Percentiles rank a stretch among this genome's conserved stretches.
Evolutionary conservation across 2,113 vertebrate genomes (phyloP).

Genomic region (Lates calcarifer): DNA sequence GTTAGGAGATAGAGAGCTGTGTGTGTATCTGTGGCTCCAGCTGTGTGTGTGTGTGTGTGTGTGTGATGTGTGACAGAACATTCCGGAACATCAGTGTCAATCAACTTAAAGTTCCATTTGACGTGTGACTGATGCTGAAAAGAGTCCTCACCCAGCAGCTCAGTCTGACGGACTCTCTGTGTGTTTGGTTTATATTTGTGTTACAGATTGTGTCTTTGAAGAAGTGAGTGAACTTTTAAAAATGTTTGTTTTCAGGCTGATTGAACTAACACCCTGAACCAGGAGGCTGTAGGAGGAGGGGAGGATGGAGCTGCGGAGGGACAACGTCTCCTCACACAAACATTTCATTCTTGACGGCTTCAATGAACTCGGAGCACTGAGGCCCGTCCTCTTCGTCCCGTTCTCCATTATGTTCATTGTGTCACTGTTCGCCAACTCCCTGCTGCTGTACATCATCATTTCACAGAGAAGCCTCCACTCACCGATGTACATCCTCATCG

Average conservation of each 20-base stretch:
- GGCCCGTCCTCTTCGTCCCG: slow-evolving; percentile 49
- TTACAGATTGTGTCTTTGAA: too few species aligned
- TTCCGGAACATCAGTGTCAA: too few species aligned
- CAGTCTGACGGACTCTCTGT: too few species aligned
- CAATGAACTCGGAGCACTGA: slow-evolving; percentile 9
- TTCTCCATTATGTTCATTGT: slow-evolving; percentile 7
- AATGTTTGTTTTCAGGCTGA: slow-evolving; percentile 7
- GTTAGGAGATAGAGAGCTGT: too few species aligned
- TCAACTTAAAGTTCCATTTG: too few species aligned
- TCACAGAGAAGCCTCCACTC: slow-evolving; percentile 52
- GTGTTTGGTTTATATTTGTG: too few species aligned
- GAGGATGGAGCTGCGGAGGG: slow-evolving; percentile 2
- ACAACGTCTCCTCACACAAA: slow-evolving; percentile 29
- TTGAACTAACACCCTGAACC: rapidly evolving
- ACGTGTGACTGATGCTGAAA: too few species aligned
- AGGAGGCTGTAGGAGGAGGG: background rate
- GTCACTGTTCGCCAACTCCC: slow-evolving; percentile 32
- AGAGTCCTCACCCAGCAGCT: too few species aligned
- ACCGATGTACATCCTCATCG: slow-evolving; percentile 62
- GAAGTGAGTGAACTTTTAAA: too few species aligned
- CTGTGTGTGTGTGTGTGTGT: too few species aligned
- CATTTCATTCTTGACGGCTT: slow-evolving; percentile 38
- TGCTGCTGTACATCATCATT: slow-evolving; percentile 50
- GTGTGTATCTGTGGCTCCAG: too few species aligned
- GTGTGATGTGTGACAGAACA: too few species aligned